Conservation (phyloP, 92 coral and sea anemone genomes). For the Blastomussa wellsi region DNA sequence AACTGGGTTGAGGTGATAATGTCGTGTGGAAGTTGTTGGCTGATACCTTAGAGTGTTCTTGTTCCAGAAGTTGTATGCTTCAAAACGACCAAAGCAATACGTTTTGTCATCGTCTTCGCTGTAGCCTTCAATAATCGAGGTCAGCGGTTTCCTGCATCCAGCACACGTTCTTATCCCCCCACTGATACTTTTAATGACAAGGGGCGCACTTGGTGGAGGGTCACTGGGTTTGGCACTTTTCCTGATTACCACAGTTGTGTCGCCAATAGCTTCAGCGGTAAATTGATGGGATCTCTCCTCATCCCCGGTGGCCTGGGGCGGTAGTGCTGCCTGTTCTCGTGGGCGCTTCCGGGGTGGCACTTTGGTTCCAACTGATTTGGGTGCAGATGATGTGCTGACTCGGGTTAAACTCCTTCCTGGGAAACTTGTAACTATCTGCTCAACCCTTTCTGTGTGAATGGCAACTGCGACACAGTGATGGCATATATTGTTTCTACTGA, state of each 20-base stretch:
- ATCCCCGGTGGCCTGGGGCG: constrained; percentile 26
- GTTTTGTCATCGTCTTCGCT: constrained; percentile 36
- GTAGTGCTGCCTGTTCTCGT: constrained; percentile 35
- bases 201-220: constrained; percentile 52
- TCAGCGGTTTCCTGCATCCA: constrained; percentile 44
- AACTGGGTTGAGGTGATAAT: constrained; percentile 56
- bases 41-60: constrained; percentile 39
- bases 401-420: constrained; percentile 45
- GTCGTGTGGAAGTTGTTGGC: constrained; percentile 41
- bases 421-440: constrained; percentile 40
- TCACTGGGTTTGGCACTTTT: constrained; percentile 45
- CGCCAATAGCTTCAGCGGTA: too few species aligned
- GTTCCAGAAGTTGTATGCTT: constrained; percentile 55
- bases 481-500: constrained; percentile 42
- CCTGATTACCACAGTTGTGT: constrained; percentile 33
- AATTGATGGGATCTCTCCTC: constrained; percentile 27
- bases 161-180: constrained; percentile 39
- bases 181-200: constrained; percentile 43
- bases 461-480: constrained; percentile 55
- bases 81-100: constrained; percentile 49
- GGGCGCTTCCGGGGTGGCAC: constrained; percentile 49
- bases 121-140: constrained; percentile 43
- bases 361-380: constrained; percentile 58
- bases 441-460: constrained; percentile 31
- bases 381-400: constrained; percentile 50